phyloP scores from a whole-genome alignment of 2,113 vertebrate species.

The Pavo muticus region DNA sequence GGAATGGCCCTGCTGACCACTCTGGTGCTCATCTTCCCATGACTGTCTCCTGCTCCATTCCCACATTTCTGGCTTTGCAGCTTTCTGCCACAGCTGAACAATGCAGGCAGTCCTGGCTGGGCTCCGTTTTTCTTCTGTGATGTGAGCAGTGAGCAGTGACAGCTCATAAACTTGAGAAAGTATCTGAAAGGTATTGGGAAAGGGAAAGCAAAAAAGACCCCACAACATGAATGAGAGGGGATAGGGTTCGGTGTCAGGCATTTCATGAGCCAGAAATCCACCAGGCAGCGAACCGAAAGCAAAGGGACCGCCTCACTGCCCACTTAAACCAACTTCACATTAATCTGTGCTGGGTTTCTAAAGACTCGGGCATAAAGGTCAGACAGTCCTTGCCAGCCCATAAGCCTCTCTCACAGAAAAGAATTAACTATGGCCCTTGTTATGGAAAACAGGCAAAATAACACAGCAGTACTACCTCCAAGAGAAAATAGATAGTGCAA shows the following conservation, averaged over 20 bases:
- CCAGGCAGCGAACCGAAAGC: background rate
- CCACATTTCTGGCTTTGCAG: background rate
- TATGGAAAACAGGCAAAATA: slow-evolving; percentile 29
- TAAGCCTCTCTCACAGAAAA: background rate
- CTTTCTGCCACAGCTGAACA: background rate
- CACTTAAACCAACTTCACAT: background rate
- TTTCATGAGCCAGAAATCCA: background rate
- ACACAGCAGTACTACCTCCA: background rate
- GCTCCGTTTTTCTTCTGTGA: background rate
- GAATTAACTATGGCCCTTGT: background rate
- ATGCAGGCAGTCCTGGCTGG: rapidly evolving
- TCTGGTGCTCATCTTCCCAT: background rate
- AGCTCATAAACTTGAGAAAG: background rate
- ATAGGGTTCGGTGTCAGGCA: background rate
- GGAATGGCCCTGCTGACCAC: background rate
- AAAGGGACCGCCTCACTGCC: background rate
- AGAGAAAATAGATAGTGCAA: slow-evolving; percentile 28
- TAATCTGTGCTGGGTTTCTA: background rate
- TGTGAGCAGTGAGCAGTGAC: background rate
- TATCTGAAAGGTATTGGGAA: background rate
- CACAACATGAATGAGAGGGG: background rate
- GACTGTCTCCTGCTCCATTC: background rate
- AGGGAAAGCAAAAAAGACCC: background rate
- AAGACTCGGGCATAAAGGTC: background rate
- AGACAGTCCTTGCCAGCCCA: background rate